Evolutionary conservation across 1,140 invertebrate genomes (phyloP).

Genomic region (Drosophila orena): DNA sequence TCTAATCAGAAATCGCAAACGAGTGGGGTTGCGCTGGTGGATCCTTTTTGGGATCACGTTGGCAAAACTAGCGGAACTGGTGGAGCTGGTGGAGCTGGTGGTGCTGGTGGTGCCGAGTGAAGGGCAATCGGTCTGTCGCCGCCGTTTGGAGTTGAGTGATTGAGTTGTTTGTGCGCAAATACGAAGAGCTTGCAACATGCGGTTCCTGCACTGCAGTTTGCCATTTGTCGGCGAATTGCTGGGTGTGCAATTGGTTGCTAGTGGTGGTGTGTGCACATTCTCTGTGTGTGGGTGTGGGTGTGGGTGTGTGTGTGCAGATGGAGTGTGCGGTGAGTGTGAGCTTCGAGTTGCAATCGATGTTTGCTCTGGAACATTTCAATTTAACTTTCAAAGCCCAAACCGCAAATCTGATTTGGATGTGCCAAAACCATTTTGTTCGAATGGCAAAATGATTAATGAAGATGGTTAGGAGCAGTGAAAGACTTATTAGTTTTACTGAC

Average conservation of each 20-base stretch:
- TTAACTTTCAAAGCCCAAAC: constrained; percentile 6
- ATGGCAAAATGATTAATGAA: constrained; percentile 24
- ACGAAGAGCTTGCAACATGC: constrained; percentile 54
- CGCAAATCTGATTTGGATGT: constrained; percentile 47
- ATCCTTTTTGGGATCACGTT: constrained; percentile 24
- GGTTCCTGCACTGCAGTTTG: constrained; percentile 48
- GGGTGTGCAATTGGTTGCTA: constrained; percentile 12
- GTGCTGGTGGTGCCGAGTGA: not conserved
- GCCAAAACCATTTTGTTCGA: constrained; percentile 38
- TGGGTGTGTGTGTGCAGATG: not conserved
- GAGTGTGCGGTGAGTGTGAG: constrained; percentile 14
- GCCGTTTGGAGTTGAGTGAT: constrained; percentile 45
- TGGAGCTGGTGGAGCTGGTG: no score
- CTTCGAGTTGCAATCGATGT: constrained; percentile 44
- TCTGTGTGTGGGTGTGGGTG: not conserved
- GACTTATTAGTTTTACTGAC: no score
- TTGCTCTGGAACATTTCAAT: constrained; percentile 56
- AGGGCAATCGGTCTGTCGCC: constrained; percentile 44
- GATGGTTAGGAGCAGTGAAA: not conserved
- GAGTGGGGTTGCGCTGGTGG: constrained; percentile 18
- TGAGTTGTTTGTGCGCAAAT: constrained; percentile 76
- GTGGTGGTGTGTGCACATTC: not conserved
- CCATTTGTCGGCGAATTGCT: constrained; percentile 26
- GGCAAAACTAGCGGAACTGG: no score
- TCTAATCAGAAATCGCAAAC: constrained; percentile 71